These are phyloP conservation scores for Euproctis similis DNA, from an alignment of 2,888 invertebrate species.

Conservation along the genomic window DNA sequence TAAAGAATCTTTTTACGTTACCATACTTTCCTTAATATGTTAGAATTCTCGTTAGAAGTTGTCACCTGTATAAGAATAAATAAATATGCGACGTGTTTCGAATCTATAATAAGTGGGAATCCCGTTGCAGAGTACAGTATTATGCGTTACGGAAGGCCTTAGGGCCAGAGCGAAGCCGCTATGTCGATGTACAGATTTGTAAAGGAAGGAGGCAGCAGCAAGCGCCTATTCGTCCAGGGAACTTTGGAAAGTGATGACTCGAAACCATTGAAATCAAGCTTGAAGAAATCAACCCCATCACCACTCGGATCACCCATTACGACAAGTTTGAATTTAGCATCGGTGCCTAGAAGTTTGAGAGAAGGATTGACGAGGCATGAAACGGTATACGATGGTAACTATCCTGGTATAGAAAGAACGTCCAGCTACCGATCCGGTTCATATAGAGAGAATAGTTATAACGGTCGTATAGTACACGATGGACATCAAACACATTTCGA, in stretches of 20 bases:
- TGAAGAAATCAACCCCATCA: constrained; percentile 64
- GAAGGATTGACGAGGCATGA: constrained; percentile 70
- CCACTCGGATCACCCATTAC: constrained; percentile 78
- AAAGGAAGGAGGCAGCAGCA: constrained; percentile 77
- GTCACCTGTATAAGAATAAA: constrained; percentile 31
- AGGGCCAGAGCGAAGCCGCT: constrained; percentile 45
- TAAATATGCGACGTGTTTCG: constrained; percentile 44
- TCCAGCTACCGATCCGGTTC: constrained; percentile 60
- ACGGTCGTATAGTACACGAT: constrained; percentile 63
- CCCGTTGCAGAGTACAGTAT: constrained; percentile 46
- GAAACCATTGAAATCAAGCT: constrained; percentile 69
- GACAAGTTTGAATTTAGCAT: constrained; percentile 76
- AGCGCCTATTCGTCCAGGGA: constrained; percentile 85
- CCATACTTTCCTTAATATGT: constrained; percentile 20
- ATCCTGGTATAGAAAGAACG: constrained; percentile 62
- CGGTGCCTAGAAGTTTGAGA: constrained; percentile 70
- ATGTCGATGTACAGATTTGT: constrained; percentile 89
- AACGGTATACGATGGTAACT: constrained; percentile 68
- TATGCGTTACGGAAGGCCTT: constrained; percentile 50
- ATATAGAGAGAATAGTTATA: constrained; percentile 61
- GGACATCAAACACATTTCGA: constrained; percentile 72
- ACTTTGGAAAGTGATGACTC: constrained; percentile 79
- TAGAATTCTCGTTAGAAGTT: constrained; percentile 21
- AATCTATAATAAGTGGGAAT: constrained; percentile 52
- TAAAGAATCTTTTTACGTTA: constrained; percentile 16